phyloP scores from a whole-genome alignment of 2,888 invertebrate species.

The Cheilosia soror region DNA sequence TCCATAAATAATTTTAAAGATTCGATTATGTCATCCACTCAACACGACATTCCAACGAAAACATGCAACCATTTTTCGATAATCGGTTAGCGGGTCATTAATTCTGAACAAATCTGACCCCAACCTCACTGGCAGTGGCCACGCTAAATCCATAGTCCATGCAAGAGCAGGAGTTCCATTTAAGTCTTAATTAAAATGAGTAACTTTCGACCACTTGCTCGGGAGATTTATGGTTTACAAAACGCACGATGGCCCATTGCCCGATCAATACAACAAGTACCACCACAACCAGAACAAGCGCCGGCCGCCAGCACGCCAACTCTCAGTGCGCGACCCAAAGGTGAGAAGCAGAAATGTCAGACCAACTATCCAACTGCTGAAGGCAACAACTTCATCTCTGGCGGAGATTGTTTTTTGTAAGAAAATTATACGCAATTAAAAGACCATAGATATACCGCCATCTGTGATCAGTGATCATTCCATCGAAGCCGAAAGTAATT shows the following conservation, averaged over 20 bases:
- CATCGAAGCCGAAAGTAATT: slow-evolving; percentile 59
- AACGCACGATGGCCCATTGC: slow-evolving; percentile 45
- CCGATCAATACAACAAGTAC: slow-evolving; percentile 1
- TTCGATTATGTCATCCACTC: slow-evolving; percentile 12
- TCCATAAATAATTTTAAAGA: slow-evolving; percentile 10
- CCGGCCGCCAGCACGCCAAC: slow-evolving; percentile 5
- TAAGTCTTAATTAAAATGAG: slow-evolving; percentile 70
- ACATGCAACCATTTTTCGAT: slow-evolving; percentile 35
- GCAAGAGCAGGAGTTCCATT: slow-evolving; percentile 29
- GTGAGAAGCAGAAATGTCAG: slow-evolving; percentile 73
- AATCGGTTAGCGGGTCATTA: slow-evolving; percentile 53
- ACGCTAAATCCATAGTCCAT: slow-evolving; percentile 5
- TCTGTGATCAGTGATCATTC: slow-evolving; percentile 60
- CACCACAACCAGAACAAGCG: background rate
- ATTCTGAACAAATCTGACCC: slow-evolving; percentile 37
- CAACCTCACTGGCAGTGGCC: slow-evolving; percentile 31
- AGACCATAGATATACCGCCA: slow-evolving; percentile 72
- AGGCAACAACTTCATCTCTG: slow-evolving; percentile 64
- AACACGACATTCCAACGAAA: slow-evolving; percentile 1
- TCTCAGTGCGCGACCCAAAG: slow-evolving; percentile 41
- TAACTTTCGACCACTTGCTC: slow-evolving; percentile 52
- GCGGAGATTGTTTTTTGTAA: slow-evolving; percentile 39
- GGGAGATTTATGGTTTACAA: slow-evolving; percentile 58
- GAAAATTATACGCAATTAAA: slow-evolving; percentile 71
- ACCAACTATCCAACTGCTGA: slow-evolving; percentile 33